These are phyloP conservation scores for Patiria miniata DNA, from an alignment of 35 echinoderm and acorn worm genomes.

Conservation along the genomic window DNA sequence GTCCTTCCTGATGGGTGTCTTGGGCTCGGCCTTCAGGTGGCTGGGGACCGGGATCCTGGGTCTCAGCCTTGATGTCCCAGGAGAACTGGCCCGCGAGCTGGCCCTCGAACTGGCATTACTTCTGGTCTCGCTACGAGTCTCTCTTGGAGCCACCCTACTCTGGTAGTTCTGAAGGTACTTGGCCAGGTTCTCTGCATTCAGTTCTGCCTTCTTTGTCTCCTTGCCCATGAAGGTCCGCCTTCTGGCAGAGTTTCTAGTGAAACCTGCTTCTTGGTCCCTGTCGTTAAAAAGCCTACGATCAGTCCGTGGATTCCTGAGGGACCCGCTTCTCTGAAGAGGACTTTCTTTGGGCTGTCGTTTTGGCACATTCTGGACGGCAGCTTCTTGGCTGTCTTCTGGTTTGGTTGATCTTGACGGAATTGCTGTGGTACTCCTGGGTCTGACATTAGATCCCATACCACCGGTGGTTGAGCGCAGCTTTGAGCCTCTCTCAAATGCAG, in stretches of 20 bases:
- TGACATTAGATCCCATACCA: not conserved
- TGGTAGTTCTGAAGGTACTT: constrained; percentile 16
- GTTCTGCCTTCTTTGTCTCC: not conserved
- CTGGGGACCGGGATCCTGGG: constrained; percentile 67
- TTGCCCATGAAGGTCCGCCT: not conserved
- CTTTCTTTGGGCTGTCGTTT: not conserved
- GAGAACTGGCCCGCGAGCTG: constrained; percentile 40
- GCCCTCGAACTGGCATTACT: constrained; percentile 72
- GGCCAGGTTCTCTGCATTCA: constrained; percentile 23
- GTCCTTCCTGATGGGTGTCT: constrained; percentile 70
- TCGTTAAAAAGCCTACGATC: not conserved
- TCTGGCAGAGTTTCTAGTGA: not conserved
- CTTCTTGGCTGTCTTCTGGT: not conserved
- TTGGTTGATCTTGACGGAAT: not conserved
- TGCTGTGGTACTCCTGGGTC: not conserved
- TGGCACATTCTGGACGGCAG: not conserved
- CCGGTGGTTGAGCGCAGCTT: not conserved
- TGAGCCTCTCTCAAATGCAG: constrained; percentile 2
- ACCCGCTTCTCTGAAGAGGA: not conserved
- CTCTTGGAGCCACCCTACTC: constrained; percentile 34
- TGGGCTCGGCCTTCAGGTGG: constrained; percentile 68
- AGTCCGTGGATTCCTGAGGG: not conserved
- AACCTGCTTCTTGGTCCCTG: constrained; percentile 4
- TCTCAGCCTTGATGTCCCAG: constrained; percentile 52
- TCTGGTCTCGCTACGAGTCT: constrained; percentile 45